These are phyloP conservation scores for Scaptodrosophila latifasciaeformis DNA, from an alignment of 2,888 invertebrate genomes.

Conservation along the genomic window DNA sequence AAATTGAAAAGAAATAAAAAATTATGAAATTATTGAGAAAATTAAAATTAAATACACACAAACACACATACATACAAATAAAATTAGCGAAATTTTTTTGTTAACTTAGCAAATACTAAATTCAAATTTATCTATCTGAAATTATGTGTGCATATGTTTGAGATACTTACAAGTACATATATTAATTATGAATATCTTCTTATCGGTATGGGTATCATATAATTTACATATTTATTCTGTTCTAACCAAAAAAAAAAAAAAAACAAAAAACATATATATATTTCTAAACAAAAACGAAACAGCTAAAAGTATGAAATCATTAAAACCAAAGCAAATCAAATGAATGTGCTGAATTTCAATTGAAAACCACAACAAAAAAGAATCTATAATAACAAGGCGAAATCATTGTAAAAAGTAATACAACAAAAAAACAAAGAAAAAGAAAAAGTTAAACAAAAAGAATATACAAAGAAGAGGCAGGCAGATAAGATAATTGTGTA, in stretches of 20 bases:
- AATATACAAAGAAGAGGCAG: neutral
- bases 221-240: constrained; percentile 27
- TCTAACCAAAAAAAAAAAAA: constrained; percentile 9
- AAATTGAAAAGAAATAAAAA: constrained; percentile 15
- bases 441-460: constrained; percentile 26
- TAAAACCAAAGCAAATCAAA: constrained; percentile 13
- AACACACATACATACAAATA: constrained; percentile 33
- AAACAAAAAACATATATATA: constrained; percentile 4
- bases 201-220: constrained; percentile 34
- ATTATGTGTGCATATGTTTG: constrained; percentile 44
- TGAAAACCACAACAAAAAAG: constrained; percentile 25
- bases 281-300: constrained; percentile 34
- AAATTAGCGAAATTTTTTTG: constrained; percentile 64
- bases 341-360: constrained; percentile 43
- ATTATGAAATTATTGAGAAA: constrained; percentile 11
- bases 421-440: constrained; percentile 34
- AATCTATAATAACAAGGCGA: constrained; percentile 30
- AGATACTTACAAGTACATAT: constrained; percentile 21
- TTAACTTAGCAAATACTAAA: constrained; percentile 66
- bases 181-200: constrained; percentile 30
- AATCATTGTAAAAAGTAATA: constrained; percentile 47
- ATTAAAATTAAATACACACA: constrained; percentile 22
- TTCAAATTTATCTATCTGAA: constrained; percentile 59
- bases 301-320: constrained; percentile 35
- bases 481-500: constrained; percentile 44